Evolutionary conservation across 1,140 invertebrate species (phyloP), one percentile per base, ranked within the genome.

Genomic region (Cecropterus lyciades): DNA sequence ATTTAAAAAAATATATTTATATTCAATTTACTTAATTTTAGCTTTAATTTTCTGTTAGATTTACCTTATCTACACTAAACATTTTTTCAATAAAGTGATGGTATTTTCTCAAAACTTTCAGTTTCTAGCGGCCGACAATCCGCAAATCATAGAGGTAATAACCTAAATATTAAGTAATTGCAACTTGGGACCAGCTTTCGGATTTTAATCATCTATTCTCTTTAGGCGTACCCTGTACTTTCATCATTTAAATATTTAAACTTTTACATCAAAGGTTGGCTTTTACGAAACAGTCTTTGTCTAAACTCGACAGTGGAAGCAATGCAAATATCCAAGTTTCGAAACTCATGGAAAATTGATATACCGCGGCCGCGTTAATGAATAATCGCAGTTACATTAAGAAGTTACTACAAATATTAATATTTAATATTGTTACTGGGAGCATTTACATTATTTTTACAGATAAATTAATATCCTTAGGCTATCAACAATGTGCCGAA

Each of bases 331-430:
- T 48, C 20, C 16, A 62, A 66, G 43, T 66, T 49, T 70, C 13
- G 20, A 37, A 65, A 66, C 42, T 70, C 57, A 48, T 62, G 51
- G 20, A 63, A 66, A 70, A 66, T 66, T 70, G 42, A 64, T 70
- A 62, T 20, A 27, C n/a, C n/a, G 43, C 43, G 27, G 57, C 43
- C 49, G 56, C 30, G 16, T 9, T 66, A 70, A 66, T 66, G 63
- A 66, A 51, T 24, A 63, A 33, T 30, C 30, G 45, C 15, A 9
- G 16, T 16, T 48, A 20, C 45, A 17, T 48, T 20, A 20, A 20
- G 1, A 48, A 17, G 16, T 48, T 17, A 8, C n/a, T 48, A 48
- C 16, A 40, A 13, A n/a, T 40, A 40, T 40, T 40, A 40, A 40
- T 40, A 40, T 14, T 14, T 43, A 43, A 43, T 43, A 43, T 6